Evolutionary conservation across 2,888 invertebrate species (phyloP), one percentile per base, ranked within the genome.

Genomic region (Agrilus mali): DNA sequence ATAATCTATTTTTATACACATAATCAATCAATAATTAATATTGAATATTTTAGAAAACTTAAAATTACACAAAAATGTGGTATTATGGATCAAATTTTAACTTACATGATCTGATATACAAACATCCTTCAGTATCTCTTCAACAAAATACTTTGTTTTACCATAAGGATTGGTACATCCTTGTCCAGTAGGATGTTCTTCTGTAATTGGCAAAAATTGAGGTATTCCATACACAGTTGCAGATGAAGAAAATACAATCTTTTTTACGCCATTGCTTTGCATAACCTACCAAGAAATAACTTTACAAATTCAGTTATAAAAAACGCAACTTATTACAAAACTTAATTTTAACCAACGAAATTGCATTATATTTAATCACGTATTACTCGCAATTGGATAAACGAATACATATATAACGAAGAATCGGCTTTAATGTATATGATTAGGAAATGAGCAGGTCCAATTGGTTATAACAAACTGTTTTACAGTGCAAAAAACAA

Each of bases 151-250:
- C 68, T 96, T 96, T 34, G 92, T 86, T 65, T 82, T 84, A 43
- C 94, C 95, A 68, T 96, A 96, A 3, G 95, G 92, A 69, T 87
- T 89, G 40, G 93, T 88, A 54, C 92, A 82, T 33, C 86, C 81
- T 40, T 68, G 71, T 1, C 94, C 94, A 1, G 85, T 86, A 22
- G 82, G 83, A 64, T 89, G 87, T 0, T 72, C 68, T 68, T 95
- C 95, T 54, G 83, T 82, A 38, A 95, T 69, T 0, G 95, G 96
- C 49, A 95, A 70, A 54, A 75, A 75, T 59, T 83, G 73, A 3
- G 95, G 94, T 49, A 77, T 75, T 0, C 95, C 95, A 65, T 96
- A 96, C 27, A 96, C 95, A 1, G 95, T 95, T 17, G 93, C 90
- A 1, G 93, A 93, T 16, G 93, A 93, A 4, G 83, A 83, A 66